Base-by-base conservation (phyloP, 2,888 invertebrate genomes). In the Trichacis sp. region DNA sequence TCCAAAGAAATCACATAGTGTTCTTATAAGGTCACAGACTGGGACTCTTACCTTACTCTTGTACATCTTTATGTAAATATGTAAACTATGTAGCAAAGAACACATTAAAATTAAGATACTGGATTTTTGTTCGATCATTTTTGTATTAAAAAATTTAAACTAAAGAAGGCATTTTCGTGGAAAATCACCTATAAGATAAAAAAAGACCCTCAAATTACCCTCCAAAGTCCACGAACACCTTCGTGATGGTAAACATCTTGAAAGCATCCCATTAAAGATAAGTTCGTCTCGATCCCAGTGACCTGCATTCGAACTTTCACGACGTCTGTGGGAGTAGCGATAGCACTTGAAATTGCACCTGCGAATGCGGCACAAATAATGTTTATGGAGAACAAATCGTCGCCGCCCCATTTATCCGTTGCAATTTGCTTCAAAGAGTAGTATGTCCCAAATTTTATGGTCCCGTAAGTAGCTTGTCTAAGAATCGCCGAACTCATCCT, bases 281-380 rank as follows among this genome's bases (percentile, higher is more conserved):
- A 70, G 59, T 84, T 80, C 40, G 84, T 73, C 46, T 81, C 78
- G 15, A 81, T 74, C 46, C 87, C 87, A 48, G 85, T 84, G 17
- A 93, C 92, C 88, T 97, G 97, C 95, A 97, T 95, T 64, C 97
- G 90, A 68, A 97, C 97, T 89, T 97, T 97, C 29, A 97, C 88
- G 45, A 97, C 96, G 86, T 97, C 97, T 0, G 97, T 97, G 11
- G 97, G 97, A 87, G 96, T 97, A 52, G 97, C 97, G 75, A 97
- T 93, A n/a, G 96, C 93, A 78, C 95, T 95, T 50, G 96, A 95
- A 30, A 96, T 88, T n/a, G 95, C 93, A 9, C 97, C 95, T 17
- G 94, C 93, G 76, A 91, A 85, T 49, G 93, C 91, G 19, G 95
- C 96, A 86, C 96, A 96, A 66, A 90, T 85, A 15, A 96, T 90